Percentiles rank a stretch among this genome's conserved stretches.
These are phyloP conservation scores for Emys orbicularis DNA, from an alignment of 2,797 vertebrate species.

Conservation along the genomic window DNA sequence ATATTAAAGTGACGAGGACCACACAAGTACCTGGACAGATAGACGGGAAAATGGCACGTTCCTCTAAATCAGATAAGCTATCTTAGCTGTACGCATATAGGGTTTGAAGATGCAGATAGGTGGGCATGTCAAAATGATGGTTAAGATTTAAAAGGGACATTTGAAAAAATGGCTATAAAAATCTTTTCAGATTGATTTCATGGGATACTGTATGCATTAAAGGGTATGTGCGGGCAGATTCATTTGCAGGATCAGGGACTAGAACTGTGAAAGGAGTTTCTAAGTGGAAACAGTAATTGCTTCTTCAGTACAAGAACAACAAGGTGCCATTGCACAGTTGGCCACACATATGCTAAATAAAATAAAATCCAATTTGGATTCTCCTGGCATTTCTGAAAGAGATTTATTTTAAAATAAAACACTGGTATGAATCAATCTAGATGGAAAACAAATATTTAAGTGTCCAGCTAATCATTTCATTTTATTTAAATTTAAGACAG, in stretches of 20 bases:
- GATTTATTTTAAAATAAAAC: neutral
- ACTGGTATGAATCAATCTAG: neutral
- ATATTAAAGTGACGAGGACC: neutral
- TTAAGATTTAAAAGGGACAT: neutral
- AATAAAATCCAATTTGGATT: neutral
- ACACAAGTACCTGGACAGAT: neutral
- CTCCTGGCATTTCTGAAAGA: neutral
- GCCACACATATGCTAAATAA: neutral
- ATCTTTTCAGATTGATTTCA: neutral
- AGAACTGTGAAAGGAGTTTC: neutral
- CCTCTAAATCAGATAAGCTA: neutral
- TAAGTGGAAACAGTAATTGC: neutral
- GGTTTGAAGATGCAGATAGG: neutral
- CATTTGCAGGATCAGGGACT: neutral
- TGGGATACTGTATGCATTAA: neutral
- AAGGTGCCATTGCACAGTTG: neutral
- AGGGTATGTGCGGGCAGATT: neutral
- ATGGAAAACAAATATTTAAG: neutral
- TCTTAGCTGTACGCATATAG: neutral
- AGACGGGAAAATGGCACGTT: neutral
- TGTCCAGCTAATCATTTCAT: neutral
- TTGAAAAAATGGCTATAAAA: neutral
- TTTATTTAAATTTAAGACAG: neutral
- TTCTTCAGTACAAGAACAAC: neutral
- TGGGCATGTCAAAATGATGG: neutral